Conservation (phyloP, 2,797 vertebrate genomes). For the Sibirionetta formosa region DNA sequence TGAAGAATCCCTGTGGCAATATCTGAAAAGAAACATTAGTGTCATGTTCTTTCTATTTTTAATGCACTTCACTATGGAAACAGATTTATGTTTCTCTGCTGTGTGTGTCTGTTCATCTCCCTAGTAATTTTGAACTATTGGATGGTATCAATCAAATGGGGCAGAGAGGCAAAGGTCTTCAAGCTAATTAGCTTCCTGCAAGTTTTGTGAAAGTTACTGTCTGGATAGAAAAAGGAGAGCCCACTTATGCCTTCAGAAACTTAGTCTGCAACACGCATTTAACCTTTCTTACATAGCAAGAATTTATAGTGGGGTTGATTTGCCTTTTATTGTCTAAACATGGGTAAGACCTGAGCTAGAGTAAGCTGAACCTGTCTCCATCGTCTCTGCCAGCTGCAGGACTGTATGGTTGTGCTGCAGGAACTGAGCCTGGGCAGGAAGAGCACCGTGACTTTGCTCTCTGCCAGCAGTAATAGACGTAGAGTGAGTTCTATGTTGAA, state of each 20-base stretch:
- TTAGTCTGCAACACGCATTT: accelerated
- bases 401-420: not conserved
- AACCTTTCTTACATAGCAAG: not conserved
- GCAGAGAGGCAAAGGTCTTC: constrained; percentile 16
- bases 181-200: constrained; percentile 30
- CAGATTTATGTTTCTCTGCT: not conserved
- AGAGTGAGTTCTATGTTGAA: not conserved
- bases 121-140: not conserved
- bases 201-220: not conserved
- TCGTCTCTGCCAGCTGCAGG: not conserved
- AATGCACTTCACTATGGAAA: constrained; percentile 57
- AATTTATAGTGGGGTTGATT: not conserved
- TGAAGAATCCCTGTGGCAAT: constrained; percentile 33
- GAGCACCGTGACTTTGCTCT: not conserved
- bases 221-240: not conserved
- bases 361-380: not conserved
- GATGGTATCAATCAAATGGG: constrained; percentile 19
- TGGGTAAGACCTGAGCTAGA: not conserved
- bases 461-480: accelerated
- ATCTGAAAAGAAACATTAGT: constrained; percentile 36
- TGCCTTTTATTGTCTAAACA: not conserved
- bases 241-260: not conserved
- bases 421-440: not conserved
- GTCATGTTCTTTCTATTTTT: constrained; percentile 57
- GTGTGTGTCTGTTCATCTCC: constrained; percentile 32